Percentiles rank a stretch among this genome's conserved stretches.
Evolutionary conservation across 2,888 invertebrate species (phyloP).

Genomic region (Pollenia angustigena): DNA sequence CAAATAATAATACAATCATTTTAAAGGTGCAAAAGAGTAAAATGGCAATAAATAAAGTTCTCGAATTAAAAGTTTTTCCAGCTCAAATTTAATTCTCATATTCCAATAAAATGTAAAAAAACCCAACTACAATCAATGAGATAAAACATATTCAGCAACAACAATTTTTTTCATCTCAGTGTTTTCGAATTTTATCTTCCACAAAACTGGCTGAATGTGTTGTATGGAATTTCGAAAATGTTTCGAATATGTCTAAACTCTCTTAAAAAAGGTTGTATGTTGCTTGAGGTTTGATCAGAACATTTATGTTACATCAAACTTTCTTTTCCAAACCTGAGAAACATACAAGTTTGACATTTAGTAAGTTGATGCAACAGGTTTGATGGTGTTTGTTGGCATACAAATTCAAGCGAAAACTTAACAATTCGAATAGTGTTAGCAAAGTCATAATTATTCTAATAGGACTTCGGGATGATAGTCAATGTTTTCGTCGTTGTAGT

Average conservation of each 20-base stretch:
- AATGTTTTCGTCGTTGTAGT: slow-evolving; percentile 28
- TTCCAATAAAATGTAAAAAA: not conserved
- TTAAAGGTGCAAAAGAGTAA: not conserved
- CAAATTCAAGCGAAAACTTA: slow-evolving; percentile 21
- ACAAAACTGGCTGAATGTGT: slow-evolving; percentile 14
- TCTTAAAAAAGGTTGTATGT: slow-evolving; percentile 9
- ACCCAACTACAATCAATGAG: not conserved
- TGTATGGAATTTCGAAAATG: slow-evolving; percentile 22
- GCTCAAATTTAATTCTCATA: not conserved
- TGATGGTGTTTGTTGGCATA: not conserved
- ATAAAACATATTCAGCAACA: slow-evolving; percentile 23
- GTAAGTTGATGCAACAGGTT: slow-evolving; percentile 16
- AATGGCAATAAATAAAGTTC: not conserved
- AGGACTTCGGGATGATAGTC: slow-evolving; percentile 49
- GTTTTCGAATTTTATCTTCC: not conserved
- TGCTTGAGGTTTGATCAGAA: not conserved
- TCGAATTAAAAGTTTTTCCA: not conserved
- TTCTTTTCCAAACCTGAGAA: not conserved
- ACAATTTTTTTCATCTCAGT: not conserved
- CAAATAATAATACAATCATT: not conserved
- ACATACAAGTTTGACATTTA: slow-evolving; percentile 4
- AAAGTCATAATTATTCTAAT: slow-evolving; percentile 66
- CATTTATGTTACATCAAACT: not conserved
- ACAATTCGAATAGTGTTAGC: slow-evolving; percentile 56
- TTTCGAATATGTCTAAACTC: not conserved